These are phyloP conservation scores for Alsophila aescularia DNA, from an alignment of 2,888 invertebrate species.

Conservation along the genomic window DNA sequence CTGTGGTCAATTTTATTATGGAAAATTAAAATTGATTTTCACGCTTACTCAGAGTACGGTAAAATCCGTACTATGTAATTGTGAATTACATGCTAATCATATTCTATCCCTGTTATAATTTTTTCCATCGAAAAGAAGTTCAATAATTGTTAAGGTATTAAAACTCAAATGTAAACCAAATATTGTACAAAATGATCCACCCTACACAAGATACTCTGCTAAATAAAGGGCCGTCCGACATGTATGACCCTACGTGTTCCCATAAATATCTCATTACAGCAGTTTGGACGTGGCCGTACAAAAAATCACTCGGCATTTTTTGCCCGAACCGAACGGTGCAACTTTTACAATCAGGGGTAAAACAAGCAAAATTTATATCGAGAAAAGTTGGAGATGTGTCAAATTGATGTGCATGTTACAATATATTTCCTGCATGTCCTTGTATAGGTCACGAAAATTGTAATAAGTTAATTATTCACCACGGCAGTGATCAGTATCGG, in stretches of 20 bases:
- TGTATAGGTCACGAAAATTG: too few species aligned
- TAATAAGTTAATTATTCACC: too few species aligned
- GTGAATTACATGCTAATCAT: too few species aligned
- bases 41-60: too few species aligned
- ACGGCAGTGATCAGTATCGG: too few species aligned
- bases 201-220: constrained; percentile 32
- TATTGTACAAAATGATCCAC: not conserved
- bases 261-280: constrained; percentile 74
- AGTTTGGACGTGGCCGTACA: constrained; percentile 53
- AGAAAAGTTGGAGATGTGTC: constrained; percentile 28
- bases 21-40: too few species aligned
- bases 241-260: constrained; percentile 61
- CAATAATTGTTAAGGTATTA: not conserved
- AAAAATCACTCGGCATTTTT: constrained; percentile 66
- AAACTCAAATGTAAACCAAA: not conserved
- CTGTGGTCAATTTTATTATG: too few species aligned
- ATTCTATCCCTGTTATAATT: too few species aligned
- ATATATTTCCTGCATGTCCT: too few species aligned
- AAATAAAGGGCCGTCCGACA: constrained; percentile 54
- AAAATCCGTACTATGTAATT: too few species aligned
- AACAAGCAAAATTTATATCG: constrained; percentile 57
- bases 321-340: constrained; percentile 57
- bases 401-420: constrained; percentile 20
- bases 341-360: constrained; percentile 72
- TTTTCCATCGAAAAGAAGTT: too few species aligned